A percentile compares a stretch with the other conserved stretches of the same genome.
Evolutionary conservation across 2,888 invertebrate species (phyloP).

Genomic region (Scelioninae gen. 1): DNA sequence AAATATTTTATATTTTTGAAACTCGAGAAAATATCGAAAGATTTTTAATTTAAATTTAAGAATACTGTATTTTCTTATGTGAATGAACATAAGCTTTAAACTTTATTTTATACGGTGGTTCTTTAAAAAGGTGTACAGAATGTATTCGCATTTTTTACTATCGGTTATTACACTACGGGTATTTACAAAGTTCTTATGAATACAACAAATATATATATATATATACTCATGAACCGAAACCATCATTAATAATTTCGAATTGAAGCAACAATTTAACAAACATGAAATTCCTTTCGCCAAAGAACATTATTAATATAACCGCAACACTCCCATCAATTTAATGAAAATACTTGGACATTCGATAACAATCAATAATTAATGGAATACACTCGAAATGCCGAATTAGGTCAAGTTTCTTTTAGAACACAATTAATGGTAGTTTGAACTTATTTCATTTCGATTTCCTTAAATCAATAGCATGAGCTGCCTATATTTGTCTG

Average conservation of each 20-base stretch:
- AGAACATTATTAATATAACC: constrained; percentile 9
- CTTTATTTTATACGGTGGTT: constrained; percentile 16
- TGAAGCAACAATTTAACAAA: constrained; percentile 13
- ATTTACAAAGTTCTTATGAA: constrained; percentile 22
- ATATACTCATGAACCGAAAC: background rate
- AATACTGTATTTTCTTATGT: constrained; percentile 1
- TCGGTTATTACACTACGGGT: constrained; percentile 4
- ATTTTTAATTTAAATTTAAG: constrained; percentile 19
- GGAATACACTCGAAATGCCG: background rate
- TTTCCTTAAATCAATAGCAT: constrained; percentile 46
- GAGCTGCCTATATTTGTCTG: constrained; percentile 28
- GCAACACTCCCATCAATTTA: constrained; percentile 30
- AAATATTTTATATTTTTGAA: too few relatives aligned
- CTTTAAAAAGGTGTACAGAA: constrained; percentile 8
- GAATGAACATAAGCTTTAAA: background rate
- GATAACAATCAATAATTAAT: constrained; percentile 31
- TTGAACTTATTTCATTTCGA: constrained; percentile 49
- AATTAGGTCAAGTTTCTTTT: constrained; percentile 56
- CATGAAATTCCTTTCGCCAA: background rate
- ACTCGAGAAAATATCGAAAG: too few relatives aligned
- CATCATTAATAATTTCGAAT: constrained; percentile 9
- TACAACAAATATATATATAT: constrained; percentile 40
- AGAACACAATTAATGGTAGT: constrained; percentile 30
- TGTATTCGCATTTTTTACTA: constrained; percentile 6
- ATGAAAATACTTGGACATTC: constrained; percentile 30